Evolutionary conservation across 2,888 invertebrate species (phyloP).

Genomic region (Coelinius sp.): DNA sequence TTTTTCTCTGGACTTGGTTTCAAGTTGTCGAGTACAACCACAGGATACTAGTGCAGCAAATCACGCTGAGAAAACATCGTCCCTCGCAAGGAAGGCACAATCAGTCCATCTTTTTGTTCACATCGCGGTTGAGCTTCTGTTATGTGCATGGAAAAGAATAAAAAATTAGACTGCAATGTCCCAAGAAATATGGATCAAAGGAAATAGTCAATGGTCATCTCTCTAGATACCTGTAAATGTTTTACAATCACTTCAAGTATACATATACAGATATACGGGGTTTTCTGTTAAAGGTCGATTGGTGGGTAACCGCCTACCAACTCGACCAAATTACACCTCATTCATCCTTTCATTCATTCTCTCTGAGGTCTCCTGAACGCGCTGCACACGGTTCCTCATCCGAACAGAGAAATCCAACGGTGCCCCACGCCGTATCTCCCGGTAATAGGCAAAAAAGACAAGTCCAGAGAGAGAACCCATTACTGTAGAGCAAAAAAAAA

Average conservation of each 20-base stretch:
- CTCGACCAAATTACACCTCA: conserved; percentile 60
- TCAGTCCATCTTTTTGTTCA: neutral
- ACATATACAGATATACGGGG: conserved; percentile 1
- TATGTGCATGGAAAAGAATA: neutral
- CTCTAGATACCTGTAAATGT: conserved; percentile 1
- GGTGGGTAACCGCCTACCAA: conserved; percentile 32
- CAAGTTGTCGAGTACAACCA: too few relatives aligned
- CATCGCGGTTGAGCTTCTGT: neutral
- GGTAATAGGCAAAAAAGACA: conserved; percentile 64
- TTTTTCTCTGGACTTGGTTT: too few relatives aligned
- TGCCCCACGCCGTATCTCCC: conserved; percentile 33
- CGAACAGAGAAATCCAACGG: conserved; percentile 12
- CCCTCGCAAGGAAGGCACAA: neutral
- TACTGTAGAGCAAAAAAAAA: conserved; percentile 53
- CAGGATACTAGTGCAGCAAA: too few relatives aligned
- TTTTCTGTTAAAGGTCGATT: conserved; percentile 33
- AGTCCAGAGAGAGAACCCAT: conserved; percentile 56
- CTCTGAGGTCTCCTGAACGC: conserved; percentile 17
- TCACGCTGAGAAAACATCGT: neutral
- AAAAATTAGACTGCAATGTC: neutral
- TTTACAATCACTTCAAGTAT: neutral
- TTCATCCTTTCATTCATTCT: conserved; percentile 66
- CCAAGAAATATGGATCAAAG: conserved; percentile 12
- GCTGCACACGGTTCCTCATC: neutral
- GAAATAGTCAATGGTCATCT: conserved; percentile 19